A percentile compares a stretch with the other conserved stretches of the same genome.
These are phyloP conservation scores for Harpagoxenus sublaevis DNA, from an alignment of 2,888 invertebrate genomes.

Conservation along the genomic window DNA sequence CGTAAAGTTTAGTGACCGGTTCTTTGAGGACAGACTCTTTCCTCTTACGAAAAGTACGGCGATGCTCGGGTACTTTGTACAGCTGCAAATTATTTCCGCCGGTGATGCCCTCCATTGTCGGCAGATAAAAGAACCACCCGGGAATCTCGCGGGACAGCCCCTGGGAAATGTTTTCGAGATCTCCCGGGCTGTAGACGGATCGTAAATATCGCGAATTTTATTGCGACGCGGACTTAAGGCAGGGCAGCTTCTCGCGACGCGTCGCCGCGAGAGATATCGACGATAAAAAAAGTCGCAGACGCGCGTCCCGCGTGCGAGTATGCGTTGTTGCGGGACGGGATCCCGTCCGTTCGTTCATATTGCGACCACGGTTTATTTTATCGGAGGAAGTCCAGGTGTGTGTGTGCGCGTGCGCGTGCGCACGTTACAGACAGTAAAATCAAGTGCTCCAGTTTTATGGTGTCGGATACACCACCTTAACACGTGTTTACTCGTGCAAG, in stretches of 20 bases:
- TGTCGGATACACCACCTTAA: slow-evolving; percentile 69
- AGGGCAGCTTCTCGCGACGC: slow-evolving; percentile 11
- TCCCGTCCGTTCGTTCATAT: slow-evolving; percentile 9
- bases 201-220: slow-evolving; percentile 65
- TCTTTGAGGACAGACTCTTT: neutral
- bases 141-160: neutral
- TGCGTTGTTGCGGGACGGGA: neutral
- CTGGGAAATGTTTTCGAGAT: slow-evolving; percentile 58
- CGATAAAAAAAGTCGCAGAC: slow-evolving; percentile 61
- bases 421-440: slow-evolving; percentile 75
- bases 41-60: slow-evolving; percentile 8
- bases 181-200: slow-evolving; percentile 18
- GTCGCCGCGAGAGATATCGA: slow-evolving; percentile 64
- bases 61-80: neutral
- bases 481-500: slow-evolving; percentile 73
- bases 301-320: neutral
- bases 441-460: slow-evolving; percentile 78
- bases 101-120: slow-evolving; percentile 17
- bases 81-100: slow-evolving; percentile 43
- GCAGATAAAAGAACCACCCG: slow-evolving; percentile 30
- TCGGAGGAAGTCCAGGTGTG: slow-evolving; percentile 19
- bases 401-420: slow-evolving; percentile 50
- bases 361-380: slow-evolving; percentile 21
- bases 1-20: neutral
- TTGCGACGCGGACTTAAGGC: slow-evolving; percentile 26